A percentile compares a stretch with the other conserved stretches of the same genome.
Conservation (phyloP, 2,113 vertebrate species). For the Penelope pileata region DNA sequence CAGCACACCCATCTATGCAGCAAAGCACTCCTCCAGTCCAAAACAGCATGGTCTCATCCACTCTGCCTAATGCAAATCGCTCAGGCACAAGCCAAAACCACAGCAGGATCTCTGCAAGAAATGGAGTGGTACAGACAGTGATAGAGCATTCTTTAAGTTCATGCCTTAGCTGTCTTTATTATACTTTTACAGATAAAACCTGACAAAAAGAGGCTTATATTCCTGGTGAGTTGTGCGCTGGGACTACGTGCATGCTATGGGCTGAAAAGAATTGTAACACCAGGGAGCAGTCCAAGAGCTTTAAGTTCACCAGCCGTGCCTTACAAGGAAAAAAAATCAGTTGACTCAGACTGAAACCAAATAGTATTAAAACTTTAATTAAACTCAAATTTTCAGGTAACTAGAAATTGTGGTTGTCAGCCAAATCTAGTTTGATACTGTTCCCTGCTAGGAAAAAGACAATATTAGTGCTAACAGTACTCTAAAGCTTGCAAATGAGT, state of each 20-base stretch:
- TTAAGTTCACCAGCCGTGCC: not conserved
- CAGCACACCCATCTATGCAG: not conserved
- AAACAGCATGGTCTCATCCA: not conserved
- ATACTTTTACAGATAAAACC: not conserved
- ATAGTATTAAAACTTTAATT: not conserved
- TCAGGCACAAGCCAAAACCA: not conserved
- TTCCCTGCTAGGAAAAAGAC: conserved; percentile 29
- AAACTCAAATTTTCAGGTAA: not conserved
- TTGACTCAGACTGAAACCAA: not conserved
- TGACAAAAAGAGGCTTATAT: not conserved
- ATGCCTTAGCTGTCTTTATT: not conserved
- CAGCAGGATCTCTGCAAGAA: not conserved
- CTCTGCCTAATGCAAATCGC: not conserved
- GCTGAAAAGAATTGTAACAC: not conserved
- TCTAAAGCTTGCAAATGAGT: conserved; percentile 36
- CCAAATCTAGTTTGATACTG: not conserved
- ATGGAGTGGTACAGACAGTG: not conserved
- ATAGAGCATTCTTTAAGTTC: not conserved
- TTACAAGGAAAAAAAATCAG: not conserved
- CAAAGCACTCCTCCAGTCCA: not conserved
- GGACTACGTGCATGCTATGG: not conserved
- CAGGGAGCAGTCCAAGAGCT: not conserved
- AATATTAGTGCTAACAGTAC: not conserved
- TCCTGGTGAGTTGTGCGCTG: not conserved
- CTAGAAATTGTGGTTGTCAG: not conserved